A percentile compares a stretch with the other conserved stretches of the same genome.
Evolutionary conservation across 2,888 invertebrate genomes (phyloP).

Genomic region (Rotaria macrura): DNA sequence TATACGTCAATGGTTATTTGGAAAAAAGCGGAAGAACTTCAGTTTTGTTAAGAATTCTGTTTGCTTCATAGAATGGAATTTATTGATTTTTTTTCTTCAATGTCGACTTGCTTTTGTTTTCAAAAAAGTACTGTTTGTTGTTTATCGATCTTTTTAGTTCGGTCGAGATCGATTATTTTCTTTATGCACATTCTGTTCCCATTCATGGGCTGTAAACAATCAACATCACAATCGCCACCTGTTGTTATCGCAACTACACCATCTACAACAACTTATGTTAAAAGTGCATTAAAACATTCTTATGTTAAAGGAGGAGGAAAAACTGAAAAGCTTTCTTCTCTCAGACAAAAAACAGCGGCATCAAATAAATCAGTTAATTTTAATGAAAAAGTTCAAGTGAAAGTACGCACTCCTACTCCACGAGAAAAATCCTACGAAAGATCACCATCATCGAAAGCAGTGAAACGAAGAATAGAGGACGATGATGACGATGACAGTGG

Average conservation of each 20-base stretch:
- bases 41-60: too few species aligned
- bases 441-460: not conserved
- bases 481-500: not conserved
- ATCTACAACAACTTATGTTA: not conserved
- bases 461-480: not conserved
- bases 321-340: not conserved
- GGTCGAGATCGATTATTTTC: not conserved
- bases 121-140: not conserved
- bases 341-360: not conserved
- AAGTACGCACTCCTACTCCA: not conserved
- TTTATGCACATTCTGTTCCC: not conserved
- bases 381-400: not conserved
- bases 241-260: not conserved
- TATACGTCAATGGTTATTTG: too few species aligned
- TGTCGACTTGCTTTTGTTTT: not conserved
- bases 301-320: not conserved
- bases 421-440: not conserved
- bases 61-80: too few species aligned
- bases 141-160: not conserved
- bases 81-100: not conserved
- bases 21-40: too few species aligned
- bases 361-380: not conserved
- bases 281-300: not conserved
- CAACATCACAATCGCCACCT: not conserved
- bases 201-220: not conserved